Base-by-base conservation (phyloP, 2,888 invertebrate species). In the Epinotia bilunana region DNA sequence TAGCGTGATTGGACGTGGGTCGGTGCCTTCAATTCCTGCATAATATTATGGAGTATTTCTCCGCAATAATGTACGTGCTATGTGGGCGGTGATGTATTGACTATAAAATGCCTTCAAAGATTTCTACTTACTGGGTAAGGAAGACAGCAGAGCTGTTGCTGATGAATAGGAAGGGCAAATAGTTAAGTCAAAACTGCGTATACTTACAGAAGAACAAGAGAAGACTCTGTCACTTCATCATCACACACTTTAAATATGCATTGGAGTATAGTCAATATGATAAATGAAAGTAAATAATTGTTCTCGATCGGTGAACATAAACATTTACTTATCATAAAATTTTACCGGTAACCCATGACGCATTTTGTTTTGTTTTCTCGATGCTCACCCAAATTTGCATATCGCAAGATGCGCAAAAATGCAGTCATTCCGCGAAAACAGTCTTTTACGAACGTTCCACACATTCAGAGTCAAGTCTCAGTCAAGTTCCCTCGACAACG, bases 41-140 rank as follows among this genome's bases (percentile, higher is more conserved):
- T 84, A 82, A 83, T 86, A 84, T 83, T 79, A 77, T 79, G 86
- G 87, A 89, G 90, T 90, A 90, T 87, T 85, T 88, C 84, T 85
- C 82, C 79, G 81, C 83, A 82, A 87, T 89, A 88, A 88, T 79
- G 80, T 74, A 79, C 76, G 76, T 74, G 73, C 77, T 78, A 77
- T 72, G 91, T 91, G 85, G 91, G 91, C 81, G 87, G 82, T 84
- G 84, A 90, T 89, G 91, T 91, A 92, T 88, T 82, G 78, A 77
- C 88, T 88, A 88, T 90, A 90, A 90, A 87, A 88, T 85, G 85
- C 84, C 81, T 83, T 86, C 85, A 88, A 88, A 89, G 86, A 87
- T 86, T 11, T 53, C 16, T 13, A 43, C 83, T 78, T 82, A 82
- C 84, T 83, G 80, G 80, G 80, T 86, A 87, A 33, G 13, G 9